Evolutionary conservation across 1,140 invertebrate species (phyloP), one percentile per base, ranked within the genome.

Genomic region (Lerema accius): DNA sequence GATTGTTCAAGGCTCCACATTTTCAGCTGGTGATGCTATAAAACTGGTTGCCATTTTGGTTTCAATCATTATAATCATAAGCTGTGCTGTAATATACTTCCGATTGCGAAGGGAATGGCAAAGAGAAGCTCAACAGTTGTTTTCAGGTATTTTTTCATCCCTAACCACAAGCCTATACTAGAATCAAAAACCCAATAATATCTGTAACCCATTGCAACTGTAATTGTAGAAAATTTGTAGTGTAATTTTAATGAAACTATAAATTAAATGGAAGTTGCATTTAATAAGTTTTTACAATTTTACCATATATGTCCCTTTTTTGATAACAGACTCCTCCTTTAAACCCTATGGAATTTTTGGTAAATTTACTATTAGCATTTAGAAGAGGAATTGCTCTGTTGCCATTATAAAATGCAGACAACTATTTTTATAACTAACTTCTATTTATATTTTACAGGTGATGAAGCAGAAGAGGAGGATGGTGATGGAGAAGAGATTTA

Each of bases 1-100:
- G 78, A 86, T 94, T 58, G 94, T 95, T 0, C 76, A 73, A 46
- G 79, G 80, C 19, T 77, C 82, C 40, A 45, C 89, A 90, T 90
- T 93, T 84, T 78, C 91, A 79, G 85, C 92, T 84, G 86, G 84
- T 13, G 90, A 90, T 76, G 83, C 74, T 58, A 81, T 89, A 23
- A 90, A 89, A 68, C 67, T 89, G 16, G 72, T 82, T 17, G 86
- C 86, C 35, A 90, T 91, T 68, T 67, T 91, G 10, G 53, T 91
- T 9, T 91, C 89, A 7, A 76, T 90, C 9, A 69, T 92, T 37
- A 77, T 92, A 1, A 71, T 91, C 4, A 84, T 89, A 49, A 73
- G 72, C 16, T 91, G 88, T 75, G 87, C 82, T 10, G 71, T 91
- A 9, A 73, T 91, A 13, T 91, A 90, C 68, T 86, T 72, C 46